Evolutionary conservation across 2,113 vertebrate species (phyloP), one percentile per base, ranked within the genome.

Genomic region (Lampris incognitus): DNA sequence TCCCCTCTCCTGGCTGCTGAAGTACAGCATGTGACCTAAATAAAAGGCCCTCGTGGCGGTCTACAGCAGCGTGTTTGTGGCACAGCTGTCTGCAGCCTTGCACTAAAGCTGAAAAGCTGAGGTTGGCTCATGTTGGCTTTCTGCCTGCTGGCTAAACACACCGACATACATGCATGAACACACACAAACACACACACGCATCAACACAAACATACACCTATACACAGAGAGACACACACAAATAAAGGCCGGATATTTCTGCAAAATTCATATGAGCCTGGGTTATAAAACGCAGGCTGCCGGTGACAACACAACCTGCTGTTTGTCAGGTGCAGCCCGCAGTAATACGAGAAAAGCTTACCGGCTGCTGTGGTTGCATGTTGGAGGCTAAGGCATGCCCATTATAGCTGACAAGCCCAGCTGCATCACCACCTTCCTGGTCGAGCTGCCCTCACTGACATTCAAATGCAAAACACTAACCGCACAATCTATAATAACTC

Each of bases 1-100:
- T 89, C 87, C 77, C 81, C 86, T 89, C 85, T 89, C 87, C 87
- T 87, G 78, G 88, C 76, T 66, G 74, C 79, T 82, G 85, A 79
- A 88, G 87, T 86, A 63, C 81, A 89, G 81, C 87, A 90, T 85
- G 85, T 89, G 91, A 90, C 91, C 92, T 89, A 90, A 91, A 91
- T 92, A 90, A 91, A 88, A 88, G 88, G 86, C 75, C 84, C 89
- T 91, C 24, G 65, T 74, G 69, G 89, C 88, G 82, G 87, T 89
- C 70, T 74, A 83, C 83, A 69, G 81, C 84, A 81, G 76, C 68
- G 85, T 63, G 85, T 87, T 90, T 82, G 91, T 87, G 76, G 78
- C 88, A 89, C 91, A 92, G 87, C 91, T 91, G 91, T 88, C 89
- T 87, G 63, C 85, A 81, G 79, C 59, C 39, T 81, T 74, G 87